Evolutionary conservation across 2,797 vertebrate genomes (phyloP).

Genomic region (Danio tinwini): DNA sequence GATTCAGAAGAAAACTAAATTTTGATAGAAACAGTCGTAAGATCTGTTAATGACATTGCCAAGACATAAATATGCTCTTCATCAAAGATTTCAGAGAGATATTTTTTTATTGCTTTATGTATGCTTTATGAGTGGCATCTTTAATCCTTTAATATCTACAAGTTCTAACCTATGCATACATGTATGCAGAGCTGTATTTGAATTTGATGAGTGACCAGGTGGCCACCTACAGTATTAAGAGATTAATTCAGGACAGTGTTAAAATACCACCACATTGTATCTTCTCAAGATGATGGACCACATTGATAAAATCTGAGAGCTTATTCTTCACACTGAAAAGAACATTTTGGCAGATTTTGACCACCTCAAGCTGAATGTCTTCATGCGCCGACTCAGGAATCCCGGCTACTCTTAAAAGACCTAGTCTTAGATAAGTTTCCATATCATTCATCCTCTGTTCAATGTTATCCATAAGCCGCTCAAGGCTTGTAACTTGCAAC

Average conservation of each 20-base stretch:
- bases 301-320: background rate
- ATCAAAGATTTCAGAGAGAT: background rate
- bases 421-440: too few relatives aligned
- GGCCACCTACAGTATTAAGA: background rate
- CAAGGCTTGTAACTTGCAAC: too few relatives aligned
- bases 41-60: background rate
- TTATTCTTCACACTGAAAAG: background rate
- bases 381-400: background rate
- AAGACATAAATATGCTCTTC: background rate
- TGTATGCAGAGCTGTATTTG: background rate
- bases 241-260: background rate
- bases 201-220: background rate
- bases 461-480: too few relatives aligned
- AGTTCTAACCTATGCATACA: background rate
- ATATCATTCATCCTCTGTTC: too few relatives aligned
- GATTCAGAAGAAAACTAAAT: background rate
- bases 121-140: background rate
- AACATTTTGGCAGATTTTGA: background rate
- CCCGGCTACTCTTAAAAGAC: background rate
- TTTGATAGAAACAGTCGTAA: background rate
- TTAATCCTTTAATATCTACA: background rate
- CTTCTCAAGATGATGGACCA: background rate
- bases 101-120: background rate
- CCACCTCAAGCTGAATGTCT: background rate
- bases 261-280: background rate